A percentile compares a stretch with the other conserved stretches of the same genome.
These are phyloP conservation scores for Echinops telfairi DNA, from an alignment of 2,113 vertebrate genomes.

Conservation along the genomic window DNA sequence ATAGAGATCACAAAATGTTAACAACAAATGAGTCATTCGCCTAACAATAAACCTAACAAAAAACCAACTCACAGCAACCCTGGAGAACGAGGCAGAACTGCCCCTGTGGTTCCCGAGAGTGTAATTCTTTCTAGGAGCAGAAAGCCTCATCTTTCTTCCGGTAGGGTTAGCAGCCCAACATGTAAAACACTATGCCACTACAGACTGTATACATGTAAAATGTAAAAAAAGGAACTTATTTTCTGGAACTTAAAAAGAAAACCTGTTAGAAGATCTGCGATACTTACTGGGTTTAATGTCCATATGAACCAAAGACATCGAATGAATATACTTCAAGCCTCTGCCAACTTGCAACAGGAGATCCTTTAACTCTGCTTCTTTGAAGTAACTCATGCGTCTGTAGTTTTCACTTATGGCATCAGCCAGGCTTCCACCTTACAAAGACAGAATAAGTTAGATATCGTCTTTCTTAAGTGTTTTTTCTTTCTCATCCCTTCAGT, in stretches of 20 bases:
- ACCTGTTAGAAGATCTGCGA: constrained; percentile 32
- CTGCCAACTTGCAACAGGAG: constrained; percentile 95
- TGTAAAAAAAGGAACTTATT: constrained; percentile 32
- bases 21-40: neutral
- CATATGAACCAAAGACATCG: constrained; percentile 98
- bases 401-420: constrained; percentile 96
- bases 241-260: constrained; percentile 38
- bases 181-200: no score
- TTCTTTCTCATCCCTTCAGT: constrained; percentile 10
- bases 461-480: constrained; percentile 16
- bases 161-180: no score
- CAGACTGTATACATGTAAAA: neutral
- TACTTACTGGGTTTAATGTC: constrained; percentile 99
- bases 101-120: no score
- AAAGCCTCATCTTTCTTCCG: no score
- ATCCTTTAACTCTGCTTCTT: constrained; percentile 95
- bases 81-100: no score
- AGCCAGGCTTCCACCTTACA: constrained; percentile 93
- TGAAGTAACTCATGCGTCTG: constrained; percentile 91
- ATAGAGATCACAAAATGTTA: constrained; percentile 42
- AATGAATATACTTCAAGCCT: constrained; percentile 98
- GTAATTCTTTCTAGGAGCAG: no score
- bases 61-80: no score
- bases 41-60: constrained; percentile 37
- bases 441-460: constrained; percentile 63